phyloP scores from a whole-genome alignment of 2,888 invertebrate genomes.

The Blomia tropicalis region DNA sequence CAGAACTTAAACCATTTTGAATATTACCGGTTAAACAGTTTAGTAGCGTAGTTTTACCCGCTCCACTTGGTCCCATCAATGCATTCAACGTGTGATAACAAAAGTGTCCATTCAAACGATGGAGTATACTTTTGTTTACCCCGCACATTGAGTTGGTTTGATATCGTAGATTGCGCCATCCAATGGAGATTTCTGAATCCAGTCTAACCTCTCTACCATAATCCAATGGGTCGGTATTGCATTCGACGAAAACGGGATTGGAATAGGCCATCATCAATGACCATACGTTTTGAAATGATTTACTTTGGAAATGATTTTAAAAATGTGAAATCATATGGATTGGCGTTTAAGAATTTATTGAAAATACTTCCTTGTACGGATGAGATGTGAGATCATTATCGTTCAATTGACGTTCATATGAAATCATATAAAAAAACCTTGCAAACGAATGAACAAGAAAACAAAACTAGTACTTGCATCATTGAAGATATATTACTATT shows the following conservation, averaged over 20 bases:
- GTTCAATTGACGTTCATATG: too few species aligned
- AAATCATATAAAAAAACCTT: too few species aligned
- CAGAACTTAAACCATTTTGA: neutral
- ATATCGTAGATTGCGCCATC: constrained; percentile 3
- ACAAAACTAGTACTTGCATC: too few species aligned
- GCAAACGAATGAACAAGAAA: too few species aligned
- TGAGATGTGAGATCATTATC: too few species aligned
- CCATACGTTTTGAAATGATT: too few species aligned
- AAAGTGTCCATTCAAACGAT: neutral
- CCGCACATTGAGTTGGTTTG: neutral
- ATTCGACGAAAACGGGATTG: neutral
- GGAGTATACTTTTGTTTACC: neutral
- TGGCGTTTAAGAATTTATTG: too few species aligned
- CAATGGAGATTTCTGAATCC: neutral
- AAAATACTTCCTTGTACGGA: too few species aligned
- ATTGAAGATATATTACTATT: too few species aligned
- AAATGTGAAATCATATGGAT: too few species aligned
- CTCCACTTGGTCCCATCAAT: constrained; percentile 3
- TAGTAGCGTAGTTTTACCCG: constrained; percentile 7
- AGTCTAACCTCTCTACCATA: neutral
- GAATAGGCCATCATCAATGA: neutral
- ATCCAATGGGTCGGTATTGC: neutral
- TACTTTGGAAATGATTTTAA: too few species aligned
- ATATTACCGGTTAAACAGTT: constrained; percentile 11
- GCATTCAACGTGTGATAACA: neutral